Conservation (phyloP, 2,888 invertebrate species). For the Lamellibrachia satsuma region DNA sequence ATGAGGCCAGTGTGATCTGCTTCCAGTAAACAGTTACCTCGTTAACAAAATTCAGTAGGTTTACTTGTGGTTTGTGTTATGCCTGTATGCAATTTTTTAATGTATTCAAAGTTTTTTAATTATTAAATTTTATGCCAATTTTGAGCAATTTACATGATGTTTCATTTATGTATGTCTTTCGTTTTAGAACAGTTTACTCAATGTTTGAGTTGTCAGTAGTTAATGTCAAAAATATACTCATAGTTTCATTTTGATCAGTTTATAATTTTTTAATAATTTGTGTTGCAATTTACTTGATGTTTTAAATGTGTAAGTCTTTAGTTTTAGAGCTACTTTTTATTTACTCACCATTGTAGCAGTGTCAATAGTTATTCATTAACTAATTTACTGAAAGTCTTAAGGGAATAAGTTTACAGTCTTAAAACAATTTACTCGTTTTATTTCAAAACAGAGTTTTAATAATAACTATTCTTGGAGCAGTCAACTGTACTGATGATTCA, state of each 20-base stretch:
- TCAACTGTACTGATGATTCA: background rate
- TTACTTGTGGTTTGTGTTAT: background rate
- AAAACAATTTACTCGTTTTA: background rate
- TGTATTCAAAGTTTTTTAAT: background rate
- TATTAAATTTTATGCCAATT: background rate
- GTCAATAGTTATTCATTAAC: too few species aligned
- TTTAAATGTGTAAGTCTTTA: background rate
- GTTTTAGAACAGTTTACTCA: background rate
- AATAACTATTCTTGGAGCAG: background rate
- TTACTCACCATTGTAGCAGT: too few species aligned
- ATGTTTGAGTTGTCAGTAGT: too few species aligned
- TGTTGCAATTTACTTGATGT: background rate
- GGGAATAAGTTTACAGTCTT: background rate
- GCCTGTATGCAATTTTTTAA: background rate
- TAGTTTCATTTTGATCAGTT: too few species aligned
- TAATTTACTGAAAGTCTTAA: background rate
- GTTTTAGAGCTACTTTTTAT: background rate
- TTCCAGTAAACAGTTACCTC: too few species aligned
- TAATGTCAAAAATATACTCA: too few species aligned
- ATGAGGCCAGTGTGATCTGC: background rate
- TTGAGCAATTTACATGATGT: background rate
- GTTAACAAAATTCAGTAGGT: background rate
- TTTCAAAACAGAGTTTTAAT: background rate
- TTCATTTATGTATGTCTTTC: background rate
- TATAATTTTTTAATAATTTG: background rate